These are phyloP conservation scores for Paguma larvata DNA, from an alignment of 2,797 vertebrate species.

Conservation along the genomic window DNA sequence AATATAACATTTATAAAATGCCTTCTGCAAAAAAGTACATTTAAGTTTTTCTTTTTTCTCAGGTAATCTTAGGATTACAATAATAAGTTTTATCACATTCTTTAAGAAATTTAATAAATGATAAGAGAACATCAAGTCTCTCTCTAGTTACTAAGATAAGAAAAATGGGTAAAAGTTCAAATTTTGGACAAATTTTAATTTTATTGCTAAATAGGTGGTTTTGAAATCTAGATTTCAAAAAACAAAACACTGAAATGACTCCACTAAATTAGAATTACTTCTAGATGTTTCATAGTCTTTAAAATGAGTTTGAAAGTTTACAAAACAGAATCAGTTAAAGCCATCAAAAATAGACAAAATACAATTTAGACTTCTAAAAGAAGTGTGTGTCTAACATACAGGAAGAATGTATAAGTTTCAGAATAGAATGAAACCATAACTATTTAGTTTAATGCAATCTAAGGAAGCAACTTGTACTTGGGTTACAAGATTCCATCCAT, in stretches of 20 bases:
- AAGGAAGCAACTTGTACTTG: not conserved
- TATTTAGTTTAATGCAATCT: not conserved
- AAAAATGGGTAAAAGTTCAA: not conserved
- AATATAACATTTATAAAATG: not conserved
- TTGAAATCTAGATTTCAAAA: conserved; percentile 30
- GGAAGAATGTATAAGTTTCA: not conserved
- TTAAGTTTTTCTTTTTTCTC: not conserved
- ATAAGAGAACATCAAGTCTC: not conserved
- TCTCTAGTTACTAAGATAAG: not conserved
- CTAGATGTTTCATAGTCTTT: not conserved
- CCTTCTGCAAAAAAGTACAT: not conserved
- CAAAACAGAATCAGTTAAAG: conserved; percentile 26
- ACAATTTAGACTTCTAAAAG: not conserved
- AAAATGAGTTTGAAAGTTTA: not conserved
- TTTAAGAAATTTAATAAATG: conserved; percentile 22
- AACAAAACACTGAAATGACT: not conserved
- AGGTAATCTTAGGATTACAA: not conserved
- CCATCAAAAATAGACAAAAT: not conserved
- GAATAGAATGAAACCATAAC: not conserved
- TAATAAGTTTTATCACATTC: not conserved
- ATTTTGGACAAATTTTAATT: not conserved
- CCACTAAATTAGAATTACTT: not conserved
- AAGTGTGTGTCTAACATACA: not conserved
- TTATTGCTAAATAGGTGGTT: not conserved
- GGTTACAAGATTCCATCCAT: not conserved